Conservation (phyloP, 1,140 invertebrate species). For the Saccostrea cuccullata region DNA sequence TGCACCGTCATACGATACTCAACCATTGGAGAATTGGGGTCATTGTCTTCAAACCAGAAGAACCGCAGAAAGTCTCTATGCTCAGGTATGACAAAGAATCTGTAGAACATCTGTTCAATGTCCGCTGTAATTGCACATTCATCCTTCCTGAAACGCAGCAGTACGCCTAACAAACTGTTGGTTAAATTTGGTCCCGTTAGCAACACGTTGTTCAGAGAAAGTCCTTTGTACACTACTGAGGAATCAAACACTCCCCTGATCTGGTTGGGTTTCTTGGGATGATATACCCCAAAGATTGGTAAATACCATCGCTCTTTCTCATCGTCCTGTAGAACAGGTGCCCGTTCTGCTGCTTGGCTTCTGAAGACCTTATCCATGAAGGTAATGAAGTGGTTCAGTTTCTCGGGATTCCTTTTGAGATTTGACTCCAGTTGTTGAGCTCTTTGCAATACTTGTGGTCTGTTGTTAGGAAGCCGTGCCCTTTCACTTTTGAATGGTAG, state of each 20-base stretch:
- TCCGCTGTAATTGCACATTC: constrained; percentile 51
- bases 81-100: constrained; percentile 49
- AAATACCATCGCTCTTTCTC: constrained; percentile 48
- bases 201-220: constrained; percentile 65
- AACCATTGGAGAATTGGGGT: constrained; percentile 35
- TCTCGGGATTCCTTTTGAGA: constrained; percentile 12
- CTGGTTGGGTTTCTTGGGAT: constrained; percentile 46
- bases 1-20: constrained; percentile 60
- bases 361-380: constrained; percentile 47
- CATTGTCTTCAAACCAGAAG: constrained; percentile 55
- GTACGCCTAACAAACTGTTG: constrained; percentile 59
- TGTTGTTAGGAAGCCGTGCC: constrained; percentile 48
- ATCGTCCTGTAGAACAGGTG: constrained; percentile 11
- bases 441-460: constrained; percentile 34
- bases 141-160: constrained; percentile 59
- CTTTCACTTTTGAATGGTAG: constrained; percentile 32
- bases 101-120: too few species aligned
- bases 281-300: constrained; percentile 47
- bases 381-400: constrained; percentile 35
- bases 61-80: constrained; percentile 57
- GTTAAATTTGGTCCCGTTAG: too few species aligned
- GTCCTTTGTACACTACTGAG: constrained; percentile 22
- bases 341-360: neutral
- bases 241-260: constrained; percentile 51
- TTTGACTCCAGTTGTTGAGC: neutral